Evolutionary conservation across 2,797 vertebrate species (phyloP), one percentile per base, ranked within the genome.

Genomic region (Sebastes cheni): DNA sequence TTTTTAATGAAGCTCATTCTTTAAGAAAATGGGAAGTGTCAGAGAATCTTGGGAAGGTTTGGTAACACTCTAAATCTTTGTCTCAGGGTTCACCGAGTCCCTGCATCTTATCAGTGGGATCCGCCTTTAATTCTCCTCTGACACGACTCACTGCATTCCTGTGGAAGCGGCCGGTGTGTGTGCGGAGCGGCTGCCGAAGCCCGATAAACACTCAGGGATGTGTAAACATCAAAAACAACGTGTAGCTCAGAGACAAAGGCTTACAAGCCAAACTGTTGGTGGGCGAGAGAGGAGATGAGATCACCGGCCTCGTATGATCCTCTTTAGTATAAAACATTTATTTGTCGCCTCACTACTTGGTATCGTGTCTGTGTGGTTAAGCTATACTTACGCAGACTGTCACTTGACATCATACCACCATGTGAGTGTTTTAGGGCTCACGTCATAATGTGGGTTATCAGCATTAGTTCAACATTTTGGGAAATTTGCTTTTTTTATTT

Each of bases 1-100:
- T 59, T 66, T 83, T 62, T 69, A 75, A 81, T 80, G 39, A 85
- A 78, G 65, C 79, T 84, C 72, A 54, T 85, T 74, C 75, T 72
- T 82, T 75, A 74, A 68, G 67, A 67, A 83, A 82, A 81, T 73
- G 39, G 39, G 61, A 81, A 76, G 25, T 81, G 80, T 83, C 79
- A 64, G 61, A 56, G 54, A 60, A 29, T 77, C 78, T 71, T 67
- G 32, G 67, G 34, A 69, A 32, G 67, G 52, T 83, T 72, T 82
- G 74, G 9, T 62, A 65, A 74, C 59, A 23, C 69, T 67, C 62
- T 39, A 46, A 76, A 83, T 77, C 65, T 80, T 64, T 42, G 66
- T 67, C 68, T 64, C 36, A 4, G 68, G 79, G 70, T 67, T 77
- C 74, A 65, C 42, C 0, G n/a, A 42, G 52, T 67, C 39, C 30